Conservation (phyloP, 2,888 invertebrate genomes). For the Actias luna region DNA sequence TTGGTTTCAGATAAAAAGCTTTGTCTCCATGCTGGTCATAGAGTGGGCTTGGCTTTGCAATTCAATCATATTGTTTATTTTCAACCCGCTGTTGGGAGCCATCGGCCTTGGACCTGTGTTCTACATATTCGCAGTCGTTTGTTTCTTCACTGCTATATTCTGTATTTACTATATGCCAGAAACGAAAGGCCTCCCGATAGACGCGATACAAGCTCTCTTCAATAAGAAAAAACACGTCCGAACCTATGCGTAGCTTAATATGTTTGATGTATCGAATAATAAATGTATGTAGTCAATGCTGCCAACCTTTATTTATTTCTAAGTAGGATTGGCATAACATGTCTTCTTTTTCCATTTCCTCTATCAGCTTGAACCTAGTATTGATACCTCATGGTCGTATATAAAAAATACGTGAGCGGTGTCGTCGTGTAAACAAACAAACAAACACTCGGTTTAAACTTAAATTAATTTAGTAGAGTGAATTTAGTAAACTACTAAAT, state of each 20-base stretch:
- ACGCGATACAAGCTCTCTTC: conserved; percentile 42
- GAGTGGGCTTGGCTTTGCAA: conserved; percentile 60
- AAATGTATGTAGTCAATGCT: neutral
- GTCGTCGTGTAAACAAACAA: too few relatives aligned
- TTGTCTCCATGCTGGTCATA: conserved; percentile 48
- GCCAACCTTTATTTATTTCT: neutral
- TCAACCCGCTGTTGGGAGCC: conserved; percentile 49
- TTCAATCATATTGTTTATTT: conserved; percentile 53
- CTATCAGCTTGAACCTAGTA: too few relatives aligned
- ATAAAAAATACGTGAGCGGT: too few relatives aligned
- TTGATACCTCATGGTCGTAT: too few relatives aligned
- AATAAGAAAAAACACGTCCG: conserved; percentile 7
- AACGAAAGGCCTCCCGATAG: conserved; percentile 50
- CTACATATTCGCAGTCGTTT: conserved; percentile 50
- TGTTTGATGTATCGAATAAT: neutral
- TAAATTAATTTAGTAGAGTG: too few relatives aligned
- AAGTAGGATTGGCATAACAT: too few relatives aligned
- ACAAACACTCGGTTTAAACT: too few relatives aligned
- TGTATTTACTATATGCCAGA: conserved; percentile 46
- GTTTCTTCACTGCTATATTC: conserved; percentile 44
- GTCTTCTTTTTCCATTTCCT: too few relatives aligned
- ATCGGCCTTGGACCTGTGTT: conserved; percentile 57
- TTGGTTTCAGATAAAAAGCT: conserved; percentile 48
- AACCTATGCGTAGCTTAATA: neutral
- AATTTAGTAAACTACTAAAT: too few relatives aligned